Conservation (phyloP, 2,888 invertebrate species). For the Pterostichus niger region DNA sequence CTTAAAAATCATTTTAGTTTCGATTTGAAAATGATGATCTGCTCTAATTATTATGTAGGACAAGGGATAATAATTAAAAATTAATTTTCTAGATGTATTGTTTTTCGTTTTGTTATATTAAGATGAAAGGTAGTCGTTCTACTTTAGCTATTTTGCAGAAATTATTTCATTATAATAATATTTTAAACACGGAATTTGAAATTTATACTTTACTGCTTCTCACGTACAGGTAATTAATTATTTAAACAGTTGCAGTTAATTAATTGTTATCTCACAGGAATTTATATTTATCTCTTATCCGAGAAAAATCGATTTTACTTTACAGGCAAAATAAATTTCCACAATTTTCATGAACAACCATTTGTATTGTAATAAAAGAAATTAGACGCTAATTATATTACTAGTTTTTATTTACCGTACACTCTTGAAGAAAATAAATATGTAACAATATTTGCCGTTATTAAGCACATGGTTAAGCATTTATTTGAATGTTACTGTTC, state of each 20-base stretch:
- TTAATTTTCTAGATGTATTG: constrained; percentile 23
- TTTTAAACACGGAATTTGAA: not conserved
- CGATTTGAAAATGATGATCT: not conserved
- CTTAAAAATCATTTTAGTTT: constrained; percentile 41
- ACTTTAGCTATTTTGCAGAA: constrained; percentile 18
- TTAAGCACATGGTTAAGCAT: constrained; percentile 10
- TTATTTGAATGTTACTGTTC: constrained; percentile 22
- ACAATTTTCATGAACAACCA: not conserved
- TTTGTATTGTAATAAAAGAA: not conserved
- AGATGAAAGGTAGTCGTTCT: constrained; percentile 15
- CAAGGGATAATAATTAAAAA: constrained; percentile 50
- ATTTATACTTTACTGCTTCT: not conserved
- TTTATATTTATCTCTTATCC: not conserved
- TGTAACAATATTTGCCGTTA: constrained; percentile 22
- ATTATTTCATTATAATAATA: not conserved
- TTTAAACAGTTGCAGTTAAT: not conserved
- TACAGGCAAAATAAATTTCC: not conserved
- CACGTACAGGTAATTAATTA: not conserved
- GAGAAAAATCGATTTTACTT: constrained; percentile 11
- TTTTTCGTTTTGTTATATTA: constrained; percentile 10
- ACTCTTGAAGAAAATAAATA: constrained; percentile 26
- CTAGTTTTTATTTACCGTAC: constrained; percentile 11
- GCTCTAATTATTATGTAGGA: constrained; percentile 54
- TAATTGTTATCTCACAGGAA: not conserved
- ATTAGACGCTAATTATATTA: not conserved